Evolutionary conservation across 2,113 vertebrate species (phyloP).

Genomic region (Propithecus coquereli): DNA sequence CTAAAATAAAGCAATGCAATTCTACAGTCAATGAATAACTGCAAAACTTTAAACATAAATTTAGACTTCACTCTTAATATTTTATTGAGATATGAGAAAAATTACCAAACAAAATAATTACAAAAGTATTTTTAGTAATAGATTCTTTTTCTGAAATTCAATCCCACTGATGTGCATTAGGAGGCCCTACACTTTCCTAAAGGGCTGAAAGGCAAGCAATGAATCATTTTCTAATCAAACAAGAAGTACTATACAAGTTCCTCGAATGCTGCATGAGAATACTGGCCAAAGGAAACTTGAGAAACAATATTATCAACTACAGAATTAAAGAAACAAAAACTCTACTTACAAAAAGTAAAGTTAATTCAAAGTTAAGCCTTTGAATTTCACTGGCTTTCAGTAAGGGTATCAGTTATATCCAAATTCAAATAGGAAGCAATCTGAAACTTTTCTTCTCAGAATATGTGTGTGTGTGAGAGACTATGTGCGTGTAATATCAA

Average conservation of each 20-base stretch:
- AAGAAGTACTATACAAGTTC: not conserved
- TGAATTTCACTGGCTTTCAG: conserved; percentile 34
- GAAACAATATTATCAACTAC: conserved; percentile 20
- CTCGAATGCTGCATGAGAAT: not conserved
- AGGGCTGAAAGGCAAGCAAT: not conserved
- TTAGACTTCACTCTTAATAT: not conserved
- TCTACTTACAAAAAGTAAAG: not conserved
- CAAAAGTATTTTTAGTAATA: not conserved
- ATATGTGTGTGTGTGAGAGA: not conserved
- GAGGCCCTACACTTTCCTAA: not conserved
- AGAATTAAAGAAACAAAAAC: conserved; percentile 42
- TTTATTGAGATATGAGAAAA: not conserved
- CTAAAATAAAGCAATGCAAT: not conserved
- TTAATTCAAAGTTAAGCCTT: not conserved
- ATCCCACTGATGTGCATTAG: not conserved
- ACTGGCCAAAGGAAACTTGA: not conserved
- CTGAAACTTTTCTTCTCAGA: not conserved
- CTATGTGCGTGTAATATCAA: not conserved
- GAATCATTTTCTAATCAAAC: conserved; percentile 38
- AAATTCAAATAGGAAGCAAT: conserved; percentile 33
- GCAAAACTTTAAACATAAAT: not conserved
- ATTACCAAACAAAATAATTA: not conserved
- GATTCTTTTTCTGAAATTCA: conserved; percentile 23
- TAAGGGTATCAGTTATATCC: not conserved
- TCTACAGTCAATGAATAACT: not conserved